Percentiles rank a stretch among this genome's conserved stretches.
Conservation (phyloP, 2,888 invertebrate genomes). For the Acleris emargana region DNA sequence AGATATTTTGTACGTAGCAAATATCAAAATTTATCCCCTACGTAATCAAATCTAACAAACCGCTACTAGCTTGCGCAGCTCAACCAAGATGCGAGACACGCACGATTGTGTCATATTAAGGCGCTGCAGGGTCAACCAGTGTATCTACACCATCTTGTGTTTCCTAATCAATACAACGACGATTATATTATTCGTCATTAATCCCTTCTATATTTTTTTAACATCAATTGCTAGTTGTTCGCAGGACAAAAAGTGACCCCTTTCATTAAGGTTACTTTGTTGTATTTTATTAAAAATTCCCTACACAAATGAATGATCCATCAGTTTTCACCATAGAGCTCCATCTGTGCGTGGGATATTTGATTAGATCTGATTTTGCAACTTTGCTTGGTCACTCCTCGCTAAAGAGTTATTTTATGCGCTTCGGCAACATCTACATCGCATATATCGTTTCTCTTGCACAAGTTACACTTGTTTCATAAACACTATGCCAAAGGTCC, state of each 20-base stretch:
- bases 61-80: too few species aligned
- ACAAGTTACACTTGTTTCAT: constrained; percentile 29
- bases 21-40: too few species aligned
- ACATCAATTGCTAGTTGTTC: neutral
- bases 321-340: constrained; percentile 1
- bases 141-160: too few species aligned
- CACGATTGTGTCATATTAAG: too few species aligned
- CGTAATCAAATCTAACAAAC: too few species aligned
- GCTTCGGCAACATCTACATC: constrained; percentile 6
- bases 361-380: constrained; percentile 19
- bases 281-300: neutral
- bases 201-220: neutral
- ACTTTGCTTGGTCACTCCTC: constrained; percentile 20
- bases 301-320: neutral
- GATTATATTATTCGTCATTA: too few species aligned
- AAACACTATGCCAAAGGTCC: constrained; percentile 22
- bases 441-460: constrained; percentile 15
- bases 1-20: too few species aligned
- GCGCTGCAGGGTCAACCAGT: too few species aligned
- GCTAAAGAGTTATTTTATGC: constrained; percentile 20
- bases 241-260: neutral
- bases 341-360: constrained; percentile 9
- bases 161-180: too few species aligned
- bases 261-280: neutral
- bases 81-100: too few species aligned